Evolutionary conservation across 2,113 vertebrate genomes (phyloP), one percentile per base, ranked within the genome.

Genomic region (Merops nubicus): DNA sequence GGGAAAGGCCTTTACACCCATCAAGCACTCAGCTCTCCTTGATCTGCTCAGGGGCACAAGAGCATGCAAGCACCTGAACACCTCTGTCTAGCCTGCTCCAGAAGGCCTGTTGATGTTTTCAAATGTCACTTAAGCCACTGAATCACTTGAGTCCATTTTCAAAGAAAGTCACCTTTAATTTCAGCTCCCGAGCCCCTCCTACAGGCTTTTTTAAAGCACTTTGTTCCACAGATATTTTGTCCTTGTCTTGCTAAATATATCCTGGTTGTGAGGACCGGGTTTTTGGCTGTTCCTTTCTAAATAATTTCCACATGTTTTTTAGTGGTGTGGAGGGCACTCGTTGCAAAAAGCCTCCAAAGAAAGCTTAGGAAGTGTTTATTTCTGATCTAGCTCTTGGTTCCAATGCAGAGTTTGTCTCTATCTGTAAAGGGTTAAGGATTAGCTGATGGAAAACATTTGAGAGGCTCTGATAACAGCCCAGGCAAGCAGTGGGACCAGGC

Each of bases 401-500:
- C 45, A 62, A 2, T 1, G 0, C 57, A 47, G 15, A 16, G 16
- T 43, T 77, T n/a, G 31, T 80, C 84, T 82, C 34, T 67, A 3
- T 21, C 64, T 91, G 45, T 74, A 72, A 47, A 79, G 69, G 85
- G 90, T 89, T 91, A 91, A 91, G 85, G 77, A 91, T 78, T 63
- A 88, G 60, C 69, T 82, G 45, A 82, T 64, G 65, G 65, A 93
- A 96, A 96, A 82, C 64, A 72, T 70, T 50, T 65, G 73, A 85
- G 60, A 85, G 56, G 77, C 38, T 89, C 85, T 74, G 87, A 87
- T 78, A 96, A 50, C 54, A 63, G 54, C 17, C 8, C 6, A 75
- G 0, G 5, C 63, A 57, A 94, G 57, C 56, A 84, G 81, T 6
- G 50, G 68, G 80, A 69, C 67, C 36, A 11, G 84, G 53, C 83